phyloP scores from a whole-genome alignment of 2,113 vertebrate species.

The Aphelocoma coerulescens region DNA sequence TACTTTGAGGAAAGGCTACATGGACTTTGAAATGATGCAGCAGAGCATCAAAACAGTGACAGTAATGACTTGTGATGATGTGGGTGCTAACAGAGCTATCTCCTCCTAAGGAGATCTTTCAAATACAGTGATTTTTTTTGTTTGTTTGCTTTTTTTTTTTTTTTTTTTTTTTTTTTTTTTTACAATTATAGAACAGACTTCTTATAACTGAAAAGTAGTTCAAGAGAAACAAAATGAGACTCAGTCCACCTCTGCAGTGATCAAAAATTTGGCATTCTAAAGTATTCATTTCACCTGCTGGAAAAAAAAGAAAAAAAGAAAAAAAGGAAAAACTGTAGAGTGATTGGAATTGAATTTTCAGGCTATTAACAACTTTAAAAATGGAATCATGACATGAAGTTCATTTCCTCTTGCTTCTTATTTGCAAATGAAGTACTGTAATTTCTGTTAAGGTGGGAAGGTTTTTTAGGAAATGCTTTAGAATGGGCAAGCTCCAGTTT shows the following conservation, averaged over 20 bases:
- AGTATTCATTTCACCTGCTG: not conserved
- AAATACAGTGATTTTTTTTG: not conserved
- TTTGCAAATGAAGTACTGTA: not conserved
- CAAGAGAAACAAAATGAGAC: slow-evolving; percentile 9
- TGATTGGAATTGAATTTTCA: slow-evolving; percentile 3
- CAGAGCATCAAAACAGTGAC: slow-evolving; percentile 7
- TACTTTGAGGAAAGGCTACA: slow-evolving; percentile 25
- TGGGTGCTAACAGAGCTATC: not conserved
- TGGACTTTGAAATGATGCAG: slow-evolving; percentile 8
- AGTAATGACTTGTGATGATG: not conserved
- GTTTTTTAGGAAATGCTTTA: not conserved
- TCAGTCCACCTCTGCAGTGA: not conserved
- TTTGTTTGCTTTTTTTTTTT: not conserved
- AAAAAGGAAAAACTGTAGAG: not conserved
- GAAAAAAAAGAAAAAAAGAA: not conserved
- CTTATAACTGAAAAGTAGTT: not conserved
- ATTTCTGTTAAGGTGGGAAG: not conserved
- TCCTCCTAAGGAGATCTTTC: not conserved
- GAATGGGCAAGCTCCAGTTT: not conserved
- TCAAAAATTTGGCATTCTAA: not conserved
- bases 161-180: not conserved
- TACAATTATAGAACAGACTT: not conserved
- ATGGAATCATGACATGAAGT: not conserved
- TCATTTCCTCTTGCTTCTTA: not conserved
- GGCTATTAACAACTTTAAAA: not conserved